These are phyloP conservation scores for Tetramorium simillimum DNA, from an alignment of 1,140 invertebrate genomes.

Conservation along the genomic window DNA sequence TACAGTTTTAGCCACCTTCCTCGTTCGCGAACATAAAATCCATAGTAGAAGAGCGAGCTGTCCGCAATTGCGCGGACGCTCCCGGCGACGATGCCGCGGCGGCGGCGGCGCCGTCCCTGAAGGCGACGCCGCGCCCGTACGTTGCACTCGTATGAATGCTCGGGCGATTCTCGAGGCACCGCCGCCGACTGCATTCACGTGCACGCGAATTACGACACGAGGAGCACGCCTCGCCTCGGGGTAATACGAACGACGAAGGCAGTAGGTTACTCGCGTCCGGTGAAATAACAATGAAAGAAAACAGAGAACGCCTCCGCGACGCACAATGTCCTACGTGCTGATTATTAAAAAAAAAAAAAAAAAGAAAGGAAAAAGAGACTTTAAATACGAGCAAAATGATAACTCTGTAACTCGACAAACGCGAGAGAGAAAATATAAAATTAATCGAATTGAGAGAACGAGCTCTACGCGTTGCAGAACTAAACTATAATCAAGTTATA, in stretches of 20 bases:
- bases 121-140: conserved; percentile 49
- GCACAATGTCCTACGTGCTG: neutral
- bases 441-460: neutral
- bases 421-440: neutral
- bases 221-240: conserved; percentile 26
- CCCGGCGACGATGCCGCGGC: conserved; percentile 18
- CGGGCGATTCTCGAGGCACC: conserved; percentile 59
- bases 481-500: neutral
- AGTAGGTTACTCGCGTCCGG: conserved; percentile 59
- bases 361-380: neutral
- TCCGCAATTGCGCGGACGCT: conserved; percentile 5
- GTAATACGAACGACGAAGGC: conserved; percentile 55
- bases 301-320: neutral
- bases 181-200: conserved; percentile 59
- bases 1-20: conserved; percentile 11
- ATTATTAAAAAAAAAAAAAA: neutral
- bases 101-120: conserved; percentile 45
- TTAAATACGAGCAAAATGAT: neutral
- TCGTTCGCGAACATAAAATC: conserved; percentile 2
- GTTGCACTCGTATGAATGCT: conserved; percentile 65
- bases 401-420: neutral
- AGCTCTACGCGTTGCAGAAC: neutral
- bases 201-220: conserved; percentile 68
- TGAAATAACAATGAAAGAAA: conserved; percentile 47
- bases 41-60: neutral